phyloP scores from a whole-genome alignment of 2,113 vertebrate species.

The Amazona guildingii region DNA sequence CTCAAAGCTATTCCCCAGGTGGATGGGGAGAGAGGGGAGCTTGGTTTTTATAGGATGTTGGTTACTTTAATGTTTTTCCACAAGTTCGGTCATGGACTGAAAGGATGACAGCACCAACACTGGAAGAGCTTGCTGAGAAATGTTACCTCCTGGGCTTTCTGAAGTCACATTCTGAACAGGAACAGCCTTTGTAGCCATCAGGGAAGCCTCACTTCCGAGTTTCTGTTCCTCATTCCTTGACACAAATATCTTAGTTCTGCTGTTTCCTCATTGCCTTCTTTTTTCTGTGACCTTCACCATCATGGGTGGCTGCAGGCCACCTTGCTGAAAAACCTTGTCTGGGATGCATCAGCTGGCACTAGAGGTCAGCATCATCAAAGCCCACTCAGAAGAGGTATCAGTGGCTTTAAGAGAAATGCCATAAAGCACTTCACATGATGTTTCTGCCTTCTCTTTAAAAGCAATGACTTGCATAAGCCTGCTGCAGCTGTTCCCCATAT shows the following conservation, averaged over 20 bases:
- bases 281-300: not conserved
- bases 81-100: not conserved
- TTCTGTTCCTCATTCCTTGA: not conserved
- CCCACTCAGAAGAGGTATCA: not conserved
- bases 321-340: not conserved
- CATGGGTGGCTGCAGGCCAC: not conserved
- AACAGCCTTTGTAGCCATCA: not conserved
- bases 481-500: not conserved
- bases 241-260: not conserved
- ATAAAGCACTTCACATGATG: not conserved
- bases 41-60: not conserved
- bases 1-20: not conserved
- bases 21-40: not conserved
- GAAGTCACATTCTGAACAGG: not conserved
- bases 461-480: not conserved
- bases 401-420: not conserved
- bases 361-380: not conserved
- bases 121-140: not conserved
- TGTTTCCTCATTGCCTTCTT: not conserved
- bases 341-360: not conserved
- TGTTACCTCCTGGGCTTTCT: not conserved
- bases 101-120: not conserved
- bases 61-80: not conserved
- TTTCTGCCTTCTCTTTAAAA: not conserved
- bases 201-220: not conserved